Base-by-base conservation (phyloP, 2,113 vertebrate genomes). In the Saguinus imperator region DNA sequence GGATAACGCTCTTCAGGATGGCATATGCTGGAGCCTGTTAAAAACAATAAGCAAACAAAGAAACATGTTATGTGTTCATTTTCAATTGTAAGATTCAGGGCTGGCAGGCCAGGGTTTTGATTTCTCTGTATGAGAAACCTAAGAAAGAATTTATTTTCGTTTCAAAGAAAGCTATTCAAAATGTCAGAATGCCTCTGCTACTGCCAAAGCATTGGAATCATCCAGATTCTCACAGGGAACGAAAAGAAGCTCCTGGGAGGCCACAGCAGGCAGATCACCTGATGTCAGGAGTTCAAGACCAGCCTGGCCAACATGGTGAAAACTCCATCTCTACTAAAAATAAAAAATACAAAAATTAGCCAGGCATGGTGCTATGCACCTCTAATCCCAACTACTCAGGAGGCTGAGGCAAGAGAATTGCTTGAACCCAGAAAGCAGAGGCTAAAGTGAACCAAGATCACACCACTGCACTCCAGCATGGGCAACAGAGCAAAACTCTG, bases 1-100 rank as follows among this genome's bases (percentile, higher is more conserved):
- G 99, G 98, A 99, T 99, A 16, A 97, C 73, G 72, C 96, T 99
- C 99, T 99, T 99, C 98, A 99, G 94, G 73, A 99, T 32, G 1
- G 97, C 97, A 32, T 99, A 99, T 23, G 99, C 99, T 76, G 99
- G 99, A 68, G 99, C 98, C 99, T 99, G 95, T 89, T 35, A 14
- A 45, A 80, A 86, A 85, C 43, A 84, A 55, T 17, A 35, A 92
- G 55, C 64, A 66, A 81, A 87, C 13, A 97, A 95, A 95, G 81
- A 81, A 83, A 37, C n/a, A 27, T 0, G 0, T 10, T 57, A 50
- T 23, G 37, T 1, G 10, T 25, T 83, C 73, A 13, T n/a, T 29
- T 35, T 52, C 17, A 21, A 66, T 14, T 80, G 40, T 61, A n/a
- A 87, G 27, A n/a, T 37, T 18, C 7, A 16, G n/a, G 37, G 13